phyloP scores from a whole-genome alignment of 2,797 vertebrate genomes.

The Enteromius unitaeniatus region DNA sequence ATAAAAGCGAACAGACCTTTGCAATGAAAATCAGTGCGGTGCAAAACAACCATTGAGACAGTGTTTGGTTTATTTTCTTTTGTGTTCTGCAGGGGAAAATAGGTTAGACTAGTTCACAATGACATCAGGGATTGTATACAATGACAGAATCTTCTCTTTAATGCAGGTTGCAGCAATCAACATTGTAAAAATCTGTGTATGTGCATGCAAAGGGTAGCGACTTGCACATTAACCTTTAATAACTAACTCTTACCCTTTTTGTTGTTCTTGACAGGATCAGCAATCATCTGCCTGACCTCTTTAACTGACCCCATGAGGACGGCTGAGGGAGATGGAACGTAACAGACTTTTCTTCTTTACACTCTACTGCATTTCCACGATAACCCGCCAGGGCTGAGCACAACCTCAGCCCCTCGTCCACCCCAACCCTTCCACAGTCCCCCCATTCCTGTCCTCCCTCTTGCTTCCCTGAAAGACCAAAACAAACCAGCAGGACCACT shows the following conservation, averaged over 20 bases:
- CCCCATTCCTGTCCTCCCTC: constrained; percentile 29
- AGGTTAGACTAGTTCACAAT: background rate
- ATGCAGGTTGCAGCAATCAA: constrained; percentile 5
- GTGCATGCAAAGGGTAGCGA: background rate
- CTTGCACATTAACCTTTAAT: background rate
- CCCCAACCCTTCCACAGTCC: constrained; percentile 25
- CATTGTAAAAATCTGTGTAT: background rate
- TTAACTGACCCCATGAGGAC: constrained; percentile 59
- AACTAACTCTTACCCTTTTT: constrained; percentile 48
- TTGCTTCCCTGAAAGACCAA: constrained; percentile 27
- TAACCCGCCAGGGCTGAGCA: constrained; percentile 58
- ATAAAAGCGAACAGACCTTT: background rate
- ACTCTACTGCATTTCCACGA: constrained; percentile 45
- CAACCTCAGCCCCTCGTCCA: constrained; percentile 58
- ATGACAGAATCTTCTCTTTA: background rate
- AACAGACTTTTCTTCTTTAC: constrained; percentile 76
- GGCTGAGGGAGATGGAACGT: constrained; percentile 79
- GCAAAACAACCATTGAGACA: background rate
- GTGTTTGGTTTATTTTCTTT: background rate
- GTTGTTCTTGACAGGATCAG: constrained; percentile 63
- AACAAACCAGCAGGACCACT: constrained; percentile 19
- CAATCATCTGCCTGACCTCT: constrained; percentile 30
- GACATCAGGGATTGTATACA: background rate
- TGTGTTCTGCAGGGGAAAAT: background rate
- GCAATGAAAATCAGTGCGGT: background rate